Percentiles rank a stretch among this genome's conserved stretches.
These are phyloP conservation scores for Chaenocephalus aceratus DNA, from an alignment of 2,113 vertebrate species.

Conservation along the genomic window DNA sequence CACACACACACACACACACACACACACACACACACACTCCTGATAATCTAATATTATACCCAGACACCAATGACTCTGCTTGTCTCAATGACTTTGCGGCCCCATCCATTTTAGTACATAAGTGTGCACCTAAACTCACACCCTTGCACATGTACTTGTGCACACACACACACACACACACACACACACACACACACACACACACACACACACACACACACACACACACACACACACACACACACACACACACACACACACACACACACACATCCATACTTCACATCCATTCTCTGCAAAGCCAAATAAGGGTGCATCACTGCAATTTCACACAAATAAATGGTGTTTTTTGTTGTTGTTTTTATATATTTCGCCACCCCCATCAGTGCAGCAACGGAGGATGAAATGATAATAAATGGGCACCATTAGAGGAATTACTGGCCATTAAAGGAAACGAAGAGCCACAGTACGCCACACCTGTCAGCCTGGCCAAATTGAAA, in stretches of 20 bases:
- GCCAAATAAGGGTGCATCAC: slow-evolving; percentile 29
- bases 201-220: slow-evolving; percentile 12
- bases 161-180: background rate
- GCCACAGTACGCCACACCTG: slow-evolving; percentile 82
- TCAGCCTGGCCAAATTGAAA: slow-evolving; percentile 85
- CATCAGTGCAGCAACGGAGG: slow-evolving; percentile 72
- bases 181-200: too few relatives aligned
- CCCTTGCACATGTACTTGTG: background rate
- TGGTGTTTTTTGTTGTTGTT: slow-evolving; percentile 24
- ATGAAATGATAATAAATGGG: slow-evolving; percentile 87
- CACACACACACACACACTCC: slow-evolving; percentile 41
- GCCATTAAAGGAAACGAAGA: slow-evolving; percentile 83
- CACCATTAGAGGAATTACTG: slow-evolving; percentile 86
- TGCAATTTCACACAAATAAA: slow-evolving; percentile 70
- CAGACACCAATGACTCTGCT: slow-evolving; percentile 44
- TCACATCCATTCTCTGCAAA: slow-evolving; percentile 26
- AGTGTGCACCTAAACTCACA: slow-evolving; percentile 13
- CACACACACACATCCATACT: slow-evolving; percentile 4
- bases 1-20: slow-evolving; percentile 16
- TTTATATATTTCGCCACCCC: slow-evolving; percentile 63
- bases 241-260: too few relatives aligned
- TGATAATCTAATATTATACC: slow-evolving; percentile 60
- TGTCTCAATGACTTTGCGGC: slow-evolving; percentile 52
- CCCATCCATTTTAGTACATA: slow-evolving; percentile 42
- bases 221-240: background rate